A percentile compares a stretch with the other conserved stretches of the same genome.
phyloP scores from a whole-genome alignment of 2,888 invertebrate species.

The Mythimna impura region DNA sequence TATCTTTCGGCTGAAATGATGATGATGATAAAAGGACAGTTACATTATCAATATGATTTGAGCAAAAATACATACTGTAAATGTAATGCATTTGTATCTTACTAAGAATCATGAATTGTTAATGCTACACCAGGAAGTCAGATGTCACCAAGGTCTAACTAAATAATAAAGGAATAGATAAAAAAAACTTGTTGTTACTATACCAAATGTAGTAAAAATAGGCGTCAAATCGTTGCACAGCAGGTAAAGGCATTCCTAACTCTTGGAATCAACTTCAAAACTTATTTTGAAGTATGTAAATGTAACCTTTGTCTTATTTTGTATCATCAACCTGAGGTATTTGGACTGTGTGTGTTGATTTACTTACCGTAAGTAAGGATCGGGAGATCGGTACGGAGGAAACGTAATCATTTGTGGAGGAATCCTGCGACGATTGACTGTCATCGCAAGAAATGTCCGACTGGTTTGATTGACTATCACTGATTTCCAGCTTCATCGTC shows the following conservation, averaged over 20 bases:
- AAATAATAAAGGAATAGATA: slow-evolving; percentile 9
- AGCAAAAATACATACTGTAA: too few relatives aligned
- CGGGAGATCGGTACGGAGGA: slow-evolving; percentile 81
- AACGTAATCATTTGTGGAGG: slow-evolving; percentile 87
- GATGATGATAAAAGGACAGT: too few relatives aligned
- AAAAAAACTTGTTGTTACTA: neutral
- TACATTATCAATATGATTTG: too few relatives aligned
- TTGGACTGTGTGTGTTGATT: slow-evolving; percentile 3
- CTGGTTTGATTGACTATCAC: slow-evolving; percentile 91
- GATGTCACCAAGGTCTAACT: slow-evolving; percentile 31
- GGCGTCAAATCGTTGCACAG: slow-evolving; percentile 2
- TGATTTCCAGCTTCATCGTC: slow-evolving; percentile 91
- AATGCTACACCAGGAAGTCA: slow-evolving; percentile 33
- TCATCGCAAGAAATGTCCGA: slow-evolving; percentile 90
- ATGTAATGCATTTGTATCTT: too few relatives aligned
- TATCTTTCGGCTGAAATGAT: too few relatives aligned
- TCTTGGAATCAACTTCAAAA: slow-evolving; percentile 23
- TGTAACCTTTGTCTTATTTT: slow-evolving; percentile 21
- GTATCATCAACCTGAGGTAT: slow-evolving; percentile 10
- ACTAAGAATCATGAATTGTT: neutral
- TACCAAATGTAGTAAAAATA: neutral
- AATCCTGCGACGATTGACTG: slow-evolving; percentile 91
- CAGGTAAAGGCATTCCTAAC: neutral
- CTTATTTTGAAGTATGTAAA: slow-evolving; percentile 9
- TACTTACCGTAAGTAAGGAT: slow-evolving; percentile 83